Evolutionary conservation across 2,888 invertebrate genomes (phyloP).

Genomic region (Galerucella calmariensis): DNA sequence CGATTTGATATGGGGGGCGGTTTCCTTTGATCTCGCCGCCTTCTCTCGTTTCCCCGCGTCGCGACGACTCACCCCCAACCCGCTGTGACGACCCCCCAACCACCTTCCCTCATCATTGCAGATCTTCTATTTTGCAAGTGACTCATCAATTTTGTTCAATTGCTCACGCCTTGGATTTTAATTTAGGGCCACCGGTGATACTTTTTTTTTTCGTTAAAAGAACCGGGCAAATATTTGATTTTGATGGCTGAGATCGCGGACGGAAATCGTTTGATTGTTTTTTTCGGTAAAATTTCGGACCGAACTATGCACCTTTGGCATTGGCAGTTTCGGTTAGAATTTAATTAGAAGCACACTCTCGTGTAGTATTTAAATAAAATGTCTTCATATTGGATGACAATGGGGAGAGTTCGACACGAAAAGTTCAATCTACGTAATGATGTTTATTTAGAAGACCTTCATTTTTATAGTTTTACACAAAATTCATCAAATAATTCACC

Average conservation of each 20-base stretch:
- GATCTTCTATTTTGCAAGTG: constrained; percentile 65
- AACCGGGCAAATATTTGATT: constrained; percentile 19
- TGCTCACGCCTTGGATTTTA: constrained; percentile 52
- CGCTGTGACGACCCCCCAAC: constrained; percentile 45
- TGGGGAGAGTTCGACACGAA: too few species aligned
- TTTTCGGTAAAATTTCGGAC: neutral
- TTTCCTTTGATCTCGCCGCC: constrained; percentile 74
- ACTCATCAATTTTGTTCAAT: constrained; percentile 63
- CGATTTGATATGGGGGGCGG: constrained; percentile 66
- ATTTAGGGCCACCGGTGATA: constrained; percentile 45
- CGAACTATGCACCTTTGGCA: neutral
- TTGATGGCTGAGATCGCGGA: constrained; percentile 28
- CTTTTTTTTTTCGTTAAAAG: constrained; percentile 4
- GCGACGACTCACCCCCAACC: constrained; percentile 45
- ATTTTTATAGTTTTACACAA: too few species aligned
- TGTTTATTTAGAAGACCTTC: too few species aligned
- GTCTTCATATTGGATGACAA: too few species aligned
- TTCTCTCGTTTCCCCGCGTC: constrained; percentile 50
- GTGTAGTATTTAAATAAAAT: neutral
- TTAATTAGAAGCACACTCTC: neutral
- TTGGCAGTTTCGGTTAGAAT: neutral
- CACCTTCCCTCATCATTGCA: constrained; percentile 47
- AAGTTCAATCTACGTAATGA: too few species aligned
- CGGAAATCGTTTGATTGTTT: constrained; percentile 15
- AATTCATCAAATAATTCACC: too few species aligned